Evolutionary conservation across 2,888 invertebrate species (phyloP).

Genomic region (Troides oblongomaculatus): DNA sequence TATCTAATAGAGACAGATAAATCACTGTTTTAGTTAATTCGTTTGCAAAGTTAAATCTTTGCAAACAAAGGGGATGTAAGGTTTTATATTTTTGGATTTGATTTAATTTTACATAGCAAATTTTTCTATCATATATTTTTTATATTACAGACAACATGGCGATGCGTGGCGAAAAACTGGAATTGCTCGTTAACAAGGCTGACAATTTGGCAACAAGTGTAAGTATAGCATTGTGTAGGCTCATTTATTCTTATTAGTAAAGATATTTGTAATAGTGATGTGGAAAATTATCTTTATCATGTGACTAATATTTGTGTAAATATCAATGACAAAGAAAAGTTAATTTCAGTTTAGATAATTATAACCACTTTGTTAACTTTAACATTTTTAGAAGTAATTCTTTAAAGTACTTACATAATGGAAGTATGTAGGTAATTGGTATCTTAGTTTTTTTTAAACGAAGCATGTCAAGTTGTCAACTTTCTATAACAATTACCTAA

Average conservation of each 20-base stretch:
- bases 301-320: neutral
- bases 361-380: neutral
- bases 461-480: no score
- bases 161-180: constrained; percentile 93
- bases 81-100: no score
- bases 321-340: neutral
- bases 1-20: no score
- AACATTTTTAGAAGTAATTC: no score
- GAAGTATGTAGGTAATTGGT: no score
- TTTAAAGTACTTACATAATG: no score
- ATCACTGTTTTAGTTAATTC: no score
- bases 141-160: constrained; percentile 88
- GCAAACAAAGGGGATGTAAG: neutral
- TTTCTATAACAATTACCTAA: no score
- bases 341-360: neutral
- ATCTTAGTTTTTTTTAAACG: no score
- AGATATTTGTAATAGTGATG: neutral
- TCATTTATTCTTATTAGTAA: neutral
- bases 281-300: neutral
- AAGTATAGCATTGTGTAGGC: constrained; percentile 63
- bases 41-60: neutral
- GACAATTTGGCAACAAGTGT: constrained; percentile 93
- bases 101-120: neutral
- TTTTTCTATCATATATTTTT: neutral
- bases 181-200: constrained; percentile 94